Evolutionary conservation across 2,888 invertebrate genomes (phyloP).

Genomic region (Galerucella pusilla): DNA sequence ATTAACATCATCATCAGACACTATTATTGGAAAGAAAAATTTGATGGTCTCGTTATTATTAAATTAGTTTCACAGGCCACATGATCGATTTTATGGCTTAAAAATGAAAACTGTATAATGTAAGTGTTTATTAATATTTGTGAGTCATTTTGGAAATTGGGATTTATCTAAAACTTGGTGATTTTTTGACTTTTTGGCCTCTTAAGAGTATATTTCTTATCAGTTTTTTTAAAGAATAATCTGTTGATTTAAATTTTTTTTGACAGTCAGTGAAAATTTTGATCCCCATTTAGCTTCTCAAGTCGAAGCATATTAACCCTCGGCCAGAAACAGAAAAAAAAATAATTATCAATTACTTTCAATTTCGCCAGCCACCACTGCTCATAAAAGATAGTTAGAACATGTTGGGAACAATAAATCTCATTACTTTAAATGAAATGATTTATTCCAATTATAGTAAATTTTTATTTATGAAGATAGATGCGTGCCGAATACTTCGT

Average conservation of each 20-base stretch:
- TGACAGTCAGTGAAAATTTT: too few species aligned
- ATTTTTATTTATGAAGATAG: conserved; percentile 51
- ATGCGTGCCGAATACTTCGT: conserved; percentile 38
- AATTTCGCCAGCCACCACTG: conserved; percentile 19
- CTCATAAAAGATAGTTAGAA: conserved; percentile 33
- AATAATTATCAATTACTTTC: conserved; percentile 47
- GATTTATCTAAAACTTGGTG: too few species aligned
- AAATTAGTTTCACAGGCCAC: background rate
- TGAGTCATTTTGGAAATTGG: background rate
- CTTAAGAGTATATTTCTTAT: too few species aligned
- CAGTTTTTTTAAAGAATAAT: too few species aligned
- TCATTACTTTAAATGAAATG: conserved; percentile 52
- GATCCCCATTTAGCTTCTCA: background rate
- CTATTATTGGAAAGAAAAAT: background rate
- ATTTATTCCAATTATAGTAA: conserved; percentile 54
- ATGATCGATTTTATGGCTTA: background rate
- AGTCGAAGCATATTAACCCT: conserved; percentile 22
- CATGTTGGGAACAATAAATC: conserved; percentile 36
- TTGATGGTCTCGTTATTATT: conserved; percentile 5
- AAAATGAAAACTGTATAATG: background rate
- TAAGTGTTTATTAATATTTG: background rate
- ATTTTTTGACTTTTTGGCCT: too few species aligned
- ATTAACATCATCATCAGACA: background rate
- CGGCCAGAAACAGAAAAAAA: conserved; percentile 50
- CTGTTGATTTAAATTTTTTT: too few species aligned